phyloP scores from a whole-genome alignment of 2,797 vertebrate species.

The Hyperoplus immaculatus region DNA sequence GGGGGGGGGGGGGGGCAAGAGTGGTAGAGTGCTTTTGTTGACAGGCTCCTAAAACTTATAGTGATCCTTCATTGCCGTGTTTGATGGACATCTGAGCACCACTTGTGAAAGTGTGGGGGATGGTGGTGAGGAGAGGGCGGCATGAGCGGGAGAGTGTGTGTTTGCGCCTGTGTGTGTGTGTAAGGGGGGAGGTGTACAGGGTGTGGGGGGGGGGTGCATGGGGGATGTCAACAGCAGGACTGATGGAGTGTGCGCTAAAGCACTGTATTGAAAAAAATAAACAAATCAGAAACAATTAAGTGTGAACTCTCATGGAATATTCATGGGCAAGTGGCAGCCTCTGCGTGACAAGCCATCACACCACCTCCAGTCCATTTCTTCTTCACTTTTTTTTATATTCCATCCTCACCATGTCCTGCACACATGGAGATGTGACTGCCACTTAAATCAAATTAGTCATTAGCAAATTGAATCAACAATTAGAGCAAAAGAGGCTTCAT shows the following conservation, averaged over 20 bases:
- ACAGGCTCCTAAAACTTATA: constrained; percentile 75
- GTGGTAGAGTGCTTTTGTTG: constrained; percentile 73
- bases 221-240: constrained; percentile 72
- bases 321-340: constrained; percentile 81
- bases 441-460: constrained; percentile 94
- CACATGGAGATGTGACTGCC: constrained; percentile 85
- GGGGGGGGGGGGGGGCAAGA: constrained; percentile 26
- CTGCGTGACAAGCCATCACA: constrained; percentile 86
- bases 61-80: constrained; percentile 68
- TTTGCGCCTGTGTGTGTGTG: rapidly evolving
- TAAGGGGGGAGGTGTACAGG: neutral
- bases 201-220: constrained; percentile 64
- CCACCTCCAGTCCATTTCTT: constrained; percentile 74
- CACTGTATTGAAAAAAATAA: constrained; percentile 82
- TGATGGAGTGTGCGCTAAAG: constrained; percentile 79
- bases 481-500: constrained; percentile 89
- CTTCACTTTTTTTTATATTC: constrained; percentile 37
- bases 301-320: constrained; percentile 89
- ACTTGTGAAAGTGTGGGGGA: constrained; percentile 77
- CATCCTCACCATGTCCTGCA: constrained; percentile 76
- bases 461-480: constrained; percentile 91
- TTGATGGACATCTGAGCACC: constrained; percentile 81
- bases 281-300: constrained; percentile 90
- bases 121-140: constrained; percentile 67
- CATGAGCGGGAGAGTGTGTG: constrained; percentile 35